These are phyloP conservation scores for Eumaeus atala DNA, from an alignment of 1,140 invertebrate species.

Conservation along the genomic window DNA sequence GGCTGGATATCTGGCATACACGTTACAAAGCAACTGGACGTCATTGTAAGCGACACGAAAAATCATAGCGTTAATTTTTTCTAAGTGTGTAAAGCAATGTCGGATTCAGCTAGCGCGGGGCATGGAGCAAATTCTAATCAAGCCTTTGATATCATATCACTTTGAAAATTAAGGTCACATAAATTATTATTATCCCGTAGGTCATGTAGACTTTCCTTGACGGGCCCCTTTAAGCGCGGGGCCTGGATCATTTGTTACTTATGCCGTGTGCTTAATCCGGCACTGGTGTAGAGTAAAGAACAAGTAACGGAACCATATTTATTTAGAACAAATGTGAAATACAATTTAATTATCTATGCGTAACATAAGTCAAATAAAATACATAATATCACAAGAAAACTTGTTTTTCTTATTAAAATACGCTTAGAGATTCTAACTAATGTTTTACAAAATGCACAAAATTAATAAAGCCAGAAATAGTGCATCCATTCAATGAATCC, in stretches of 20 bases:
- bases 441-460: too few species aligned
- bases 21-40: conserved; percentile 77
- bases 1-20: conserved; percentile 82
- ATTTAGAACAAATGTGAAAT: conserved; percentile 27
- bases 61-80: conserved; percentile 83
- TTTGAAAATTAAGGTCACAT: too few species aligned
- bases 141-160: too few species aligned
- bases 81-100: conserved; percentile 41
- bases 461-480: too few species aligned
- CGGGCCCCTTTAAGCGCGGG: too few species aligned
- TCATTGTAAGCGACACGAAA: conserved; percentile 82
- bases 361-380: conserved; percentile 9
- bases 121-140: too few species aligned
- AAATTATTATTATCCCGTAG: too few species aligned
- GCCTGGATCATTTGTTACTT: too few species aligned
- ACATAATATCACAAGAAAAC: conserved; percentile 14
- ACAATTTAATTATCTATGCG: conserved; percentile 1
- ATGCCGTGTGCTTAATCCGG: too few species aligned
- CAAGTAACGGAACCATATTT: conserved; percentile 31
- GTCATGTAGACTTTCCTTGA: too few species aligned
- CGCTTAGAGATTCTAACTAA: neutral
- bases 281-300: conserved; percentile 9
- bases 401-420: neutral
- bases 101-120: conserved; percentile 10
- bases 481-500: too few species aligned